These are phyloP conservation scores for Heliconius himera DNA, from an alignment of 1,140 invertebrate species.

Conservation along the genomic window DNA sequence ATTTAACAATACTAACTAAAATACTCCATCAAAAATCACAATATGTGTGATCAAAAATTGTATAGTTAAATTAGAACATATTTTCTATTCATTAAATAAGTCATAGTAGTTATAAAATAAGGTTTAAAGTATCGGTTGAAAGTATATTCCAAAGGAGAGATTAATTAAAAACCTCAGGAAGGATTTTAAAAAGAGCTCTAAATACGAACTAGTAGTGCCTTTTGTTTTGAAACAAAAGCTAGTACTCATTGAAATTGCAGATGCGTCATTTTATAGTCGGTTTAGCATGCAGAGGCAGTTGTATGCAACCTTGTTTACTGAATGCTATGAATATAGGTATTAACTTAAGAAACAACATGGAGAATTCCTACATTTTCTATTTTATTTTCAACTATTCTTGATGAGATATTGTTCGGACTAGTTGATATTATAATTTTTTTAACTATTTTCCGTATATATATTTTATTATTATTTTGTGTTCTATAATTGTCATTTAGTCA, in stretches of 20 bases:
- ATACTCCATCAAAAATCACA: background rate
- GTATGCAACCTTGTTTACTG: conserved; percentile 30
- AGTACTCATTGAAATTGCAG: conserved; percentile 32
- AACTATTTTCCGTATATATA: background rate
- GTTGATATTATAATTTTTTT: background rate
- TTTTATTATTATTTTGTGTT: too few relatives aligned
- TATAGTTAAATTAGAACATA: background rate
- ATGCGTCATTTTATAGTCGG: conserved; percentile 36
- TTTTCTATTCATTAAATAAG: background rate
- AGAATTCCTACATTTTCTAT: conserved; percentile 23
- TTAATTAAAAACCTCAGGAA: conserved; percentile 15
- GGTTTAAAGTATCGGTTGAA: background rate
- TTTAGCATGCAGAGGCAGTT: conserved; percentile 27
- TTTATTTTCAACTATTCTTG: background rate
- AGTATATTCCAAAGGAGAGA: background rate
- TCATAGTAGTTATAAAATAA: background rate
- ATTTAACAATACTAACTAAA: conserved; percentile 4
- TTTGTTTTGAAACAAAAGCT: conserved; percentile 33
- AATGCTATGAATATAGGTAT: conserved; percentile 21
- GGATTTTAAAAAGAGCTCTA: background rate
- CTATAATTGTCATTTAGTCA: too few relatives aligned
- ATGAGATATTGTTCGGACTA: background rate
- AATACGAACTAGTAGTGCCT: background rate
- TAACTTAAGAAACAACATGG: background rate
- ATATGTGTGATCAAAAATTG: background rate